Evolutionary conservation across 2,888 invertebrate genomes (phyloP), one percentile per base, ranked within the genome.

Genomic region (Polyommatus icarus): DNA sequence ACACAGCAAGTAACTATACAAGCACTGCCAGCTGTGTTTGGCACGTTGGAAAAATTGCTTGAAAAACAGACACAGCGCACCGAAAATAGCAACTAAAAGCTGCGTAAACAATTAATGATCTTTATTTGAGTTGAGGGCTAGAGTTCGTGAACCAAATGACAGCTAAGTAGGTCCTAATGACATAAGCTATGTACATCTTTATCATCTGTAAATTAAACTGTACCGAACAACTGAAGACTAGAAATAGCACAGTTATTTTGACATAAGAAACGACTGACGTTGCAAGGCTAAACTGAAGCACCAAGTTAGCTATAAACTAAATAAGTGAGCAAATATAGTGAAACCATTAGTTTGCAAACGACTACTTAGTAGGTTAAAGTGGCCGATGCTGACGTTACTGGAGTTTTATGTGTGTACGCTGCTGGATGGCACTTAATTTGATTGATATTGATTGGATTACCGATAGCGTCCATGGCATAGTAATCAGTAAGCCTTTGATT

Each of bases 371-470:
- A 75, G 50, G 73, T 29, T 54, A 15, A 29, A 75, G 75, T 75
- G 54, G 54, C 50, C 7, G 75, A 18, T 29, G 54, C 29, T 50
- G 73, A 73, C 50, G 50, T 40, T 40, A 12, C 15, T 75, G 18
- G 18, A 50, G 6, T 75, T 67, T 67, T 18, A 29, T 75, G 75
- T 8, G 7, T 32, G 32, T 24, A 75, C 29, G 18, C 3, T 67
- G 67, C 29, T 67, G 29, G 29, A 67, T 15, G 73, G 24, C 29
- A 54, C 54, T 75, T 75, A 54, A 75, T 54, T 75, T 75, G 54
- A 75, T 75, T 54, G 75, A 75, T 75, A 72, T 73, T 73, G 29
- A 73, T 73, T 73, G 50, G 72, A 72, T 72, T 72, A 71, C 46
- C 10, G 46, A 46, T 10, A 46, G 46, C 46, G 46, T 46, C 46